phyloP scores from a whole-genome alignment of 2,113 vertebrate genomes.

The Silurus glanis region DNA sequence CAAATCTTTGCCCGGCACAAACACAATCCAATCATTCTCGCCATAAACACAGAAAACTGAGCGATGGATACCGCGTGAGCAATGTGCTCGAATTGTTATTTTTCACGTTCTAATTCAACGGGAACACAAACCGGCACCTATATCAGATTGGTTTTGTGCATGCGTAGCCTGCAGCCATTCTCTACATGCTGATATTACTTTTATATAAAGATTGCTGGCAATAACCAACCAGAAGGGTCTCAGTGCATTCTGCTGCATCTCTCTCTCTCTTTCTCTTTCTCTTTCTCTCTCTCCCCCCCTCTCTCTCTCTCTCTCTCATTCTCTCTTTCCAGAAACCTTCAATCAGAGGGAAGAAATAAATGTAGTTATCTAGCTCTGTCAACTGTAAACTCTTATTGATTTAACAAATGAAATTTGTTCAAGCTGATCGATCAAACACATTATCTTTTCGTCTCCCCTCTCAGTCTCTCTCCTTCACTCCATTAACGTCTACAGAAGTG shows the following conservation, averaged over 20 bases:
- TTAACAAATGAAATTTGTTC: conserved; percentile 98
- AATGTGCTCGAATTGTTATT: conserved; percentile 75
- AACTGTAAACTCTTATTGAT: conserved; percentile 99
- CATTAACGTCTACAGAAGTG: conserved; percentile 91
- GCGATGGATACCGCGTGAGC: conserved; percentile 70
- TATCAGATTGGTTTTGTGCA: conserved; percentile 77
- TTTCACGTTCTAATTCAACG: conserved; percentile 79
- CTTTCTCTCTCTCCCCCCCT: conserved; percentile 49
- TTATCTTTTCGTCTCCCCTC: conserved; percentile 82
- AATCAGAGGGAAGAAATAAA: conserved; percentile 95
- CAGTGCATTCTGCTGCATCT: conserved; percentile 66
- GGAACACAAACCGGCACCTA: conserved; percentile 71
- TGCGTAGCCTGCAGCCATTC: conserved; percentile 80
- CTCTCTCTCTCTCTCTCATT: conserved; percentile 62
- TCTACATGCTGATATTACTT: conserved; percentile 76
- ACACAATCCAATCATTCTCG: conserved; percentile 76
- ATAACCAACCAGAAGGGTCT: conserved; percentile 72
- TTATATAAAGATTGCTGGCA: conserved; percentile 90
- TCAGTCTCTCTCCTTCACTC: conserved; percentile 73
- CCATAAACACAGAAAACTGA: conserved; percentile 62
- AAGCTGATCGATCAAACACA: conserved; percentile 98
- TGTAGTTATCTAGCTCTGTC: conserved; percentile 90
- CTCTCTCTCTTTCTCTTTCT: conserved; percentile 67
- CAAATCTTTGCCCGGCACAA: conserved; percentile 69
- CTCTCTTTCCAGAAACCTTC: conserved; percentile 75